A percentile compares a stretch with the other conserved stretches of the same genome.
These are phyloP conservation scores for Elegia similella DNA, from an alignment of 2,888 invertebrate genomes.

Conservation along the genomic window DNA sequence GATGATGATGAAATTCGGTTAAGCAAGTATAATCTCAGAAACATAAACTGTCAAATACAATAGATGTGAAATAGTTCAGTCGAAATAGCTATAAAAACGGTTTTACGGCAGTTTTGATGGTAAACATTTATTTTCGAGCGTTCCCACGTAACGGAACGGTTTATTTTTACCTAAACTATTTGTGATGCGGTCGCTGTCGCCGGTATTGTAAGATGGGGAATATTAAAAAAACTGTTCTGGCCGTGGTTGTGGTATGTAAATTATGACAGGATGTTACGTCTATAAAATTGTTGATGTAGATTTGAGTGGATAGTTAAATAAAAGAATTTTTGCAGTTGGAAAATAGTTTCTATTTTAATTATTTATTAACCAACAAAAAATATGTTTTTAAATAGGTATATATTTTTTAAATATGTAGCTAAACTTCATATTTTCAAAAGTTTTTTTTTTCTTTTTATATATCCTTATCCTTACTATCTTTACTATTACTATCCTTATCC, in stretches of 20 bases:
- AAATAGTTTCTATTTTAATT: too few species aligned
- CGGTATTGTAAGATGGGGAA: slow-evolving; percentile 13
- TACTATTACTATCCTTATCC: too few species aligned
- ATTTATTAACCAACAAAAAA: too few species aligned
- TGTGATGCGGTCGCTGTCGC: slow-evolving; percentile 4
- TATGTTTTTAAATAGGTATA: too few species aligned
- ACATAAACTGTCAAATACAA: not conserved
- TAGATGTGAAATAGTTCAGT: not conserved
- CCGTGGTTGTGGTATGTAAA: not conserved
- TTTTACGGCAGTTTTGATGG: slow-evolving; percentile 52
- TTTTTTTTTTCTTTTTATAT: too few species aligned
- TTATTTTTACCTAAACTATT: slow-evolving; percentile 36
- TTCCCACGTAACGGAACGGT: slow-evolving; percentile 34
- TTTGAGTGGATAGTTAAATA: not conserved
- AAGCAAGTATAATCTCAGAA: not conserved
- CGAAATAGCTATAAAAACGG: slow-evolving; percentile 48
- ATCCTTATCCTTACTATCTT: too few species aligned
- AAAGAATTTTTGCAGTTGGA: not conserved
- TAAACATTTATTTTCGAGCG: slow-evolving; percentile 37
- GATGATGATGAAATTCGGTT: not conserved
- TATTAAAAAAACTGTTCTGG: not conserved
- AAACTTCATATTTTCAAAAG: too few species aligned
- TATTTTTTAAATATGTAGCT: too few species aligned
- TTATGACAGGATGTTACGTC: not conserved
- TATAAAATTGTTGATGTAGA: slow-evolving; percentile 12